Percentiles rank a stretch among this genome's conserved stretches.
These are phyloP conservation scores for Diabrotica virgifera DNA, from an alignment of 1,140 invertebrate species.

Conservation along the genomic window DNA sequence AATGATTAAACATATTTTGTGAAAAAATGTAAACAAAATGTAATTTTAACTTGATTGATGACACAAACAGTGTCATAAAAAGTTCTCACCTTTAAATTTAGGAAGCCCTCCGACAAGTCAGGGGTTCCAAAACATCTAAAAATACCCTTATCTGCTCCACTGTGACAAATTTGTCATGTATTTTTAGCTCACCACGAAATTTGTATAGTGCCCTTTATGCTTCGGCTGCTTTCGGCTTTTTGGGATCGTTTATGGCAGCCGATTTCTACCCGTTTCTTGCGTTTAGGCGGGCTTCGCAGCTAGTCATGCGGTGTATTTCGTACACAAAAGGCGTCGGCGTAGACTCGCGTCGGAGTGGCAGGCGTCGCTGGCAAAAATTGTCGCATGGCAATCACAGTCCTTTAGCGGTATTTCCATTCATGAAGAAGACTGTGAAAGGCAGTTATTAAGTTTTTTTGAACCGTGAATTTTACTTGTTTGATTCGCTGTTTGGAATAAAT, in stretches of 20 bases:
- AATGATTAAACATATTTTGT: too few species aligned
- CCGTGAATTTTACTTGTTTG: too few species aligned
- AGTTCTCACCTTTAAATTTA: too few species aligned
- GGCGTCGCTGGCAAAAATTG: slow-evolving; percentile 17
- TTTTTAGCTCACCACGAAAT: slow-evolving; percentile 2
- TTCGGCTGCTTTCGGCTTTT: neutral
- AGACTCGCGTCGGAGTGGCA: slow-evolving; percentile 18
- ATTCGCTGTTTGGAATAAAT: too few species aligned
- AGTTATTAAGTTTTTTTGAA: too few species aligned
- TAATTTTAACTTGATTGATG: too few species aligned
- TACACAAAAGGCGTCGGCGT: slow-evolving; percentile 25
- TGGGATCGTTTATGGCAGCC: neutral
- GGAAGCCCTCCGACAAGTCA: too few species aligned
- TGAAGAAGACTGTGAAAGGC: neutral
- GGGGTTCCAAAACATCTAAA: too few species aligned
- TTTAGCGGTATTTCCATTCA: neutral
- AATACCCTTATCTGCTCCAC: neutral
- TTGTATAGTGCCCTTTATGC: neutral
- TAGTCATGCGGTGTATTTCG: slow-evolving; percentile 41
- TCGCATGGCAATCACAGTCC: slow-evolving; percentile 6
- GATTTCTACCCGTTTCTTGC: neutral
- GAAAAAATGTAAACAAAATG: too few species aligned
- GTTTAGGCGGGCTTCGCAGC: slow-evolving; percentile 31
- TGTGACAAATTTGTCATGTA: neutral
- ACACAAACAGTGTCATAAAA: too few species aligned